A percentile compares a stretch with the other conserved stretches of the same genome.
phyloP scores from a whole-genome alignment of 2,113 vertebrate genomes.

The Calypte anna region DNA sequence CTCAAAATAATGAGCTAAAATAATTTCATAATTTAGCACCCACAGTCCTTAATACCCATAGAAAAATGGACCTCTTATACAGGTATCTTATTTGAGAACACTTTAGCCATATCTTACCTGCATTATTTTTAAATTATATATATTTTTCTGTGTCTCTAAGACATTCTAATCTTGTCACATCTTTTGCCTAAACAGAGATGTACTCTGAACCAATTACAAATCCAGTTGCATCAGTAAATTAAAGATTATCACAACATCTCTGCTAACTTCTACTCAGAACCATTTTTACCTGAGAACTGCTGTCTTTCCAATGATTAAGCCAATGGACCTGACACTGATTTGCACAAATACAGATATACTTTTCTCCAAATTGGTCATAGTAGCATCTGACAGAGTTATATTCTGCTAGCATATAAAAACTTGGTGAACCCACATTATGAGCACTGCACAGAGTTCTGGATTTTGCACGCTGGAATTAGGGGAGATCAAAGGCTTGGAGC shows the following conservation, averaged over 20 bases:
- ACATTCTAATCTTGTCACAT: not conserved
- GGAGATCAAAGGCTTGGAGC: not conserved
- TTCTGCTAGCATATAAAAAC: not conserved
- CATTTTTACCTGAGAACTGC: not conserved
- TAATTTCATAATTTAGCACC: not conserved
- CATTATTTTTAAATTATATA: not conserved
- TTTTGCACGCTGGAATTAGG: not conserved
- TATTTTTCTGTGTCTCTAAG: not conserved
- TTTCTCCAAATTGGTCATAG: not conserved
- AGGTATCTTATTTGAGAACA: not conserved
- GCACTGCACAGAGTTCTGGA: not conserved
- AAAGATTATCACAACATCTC: not conserved
- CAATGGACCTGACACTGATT: not conserved
- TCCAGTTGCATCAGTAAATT: not conserved
- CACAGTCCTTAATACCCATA: not conserved
- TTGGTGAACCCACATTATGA: not conserved
- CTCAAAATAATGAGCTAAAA: not conserved
- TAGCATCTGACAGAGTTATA: not conserved
- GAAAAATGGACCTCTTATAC: accelerated
- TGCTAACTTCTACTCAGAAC: not conserved
- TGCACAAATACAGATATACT: not conserved
- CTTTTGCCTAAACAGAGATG: not conserved
- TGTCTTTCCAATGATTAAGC: not conserved
- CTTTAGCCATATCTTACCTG: not conserved
- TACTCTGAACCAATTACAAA: not conserved